A percentile compares a stretch with the other conserved stretches of the same genome.
phyloP scores from a whole-genome alignment of 2,888 invertebrate genomes.

The Thysanoteuthis rhombus region DNA sequence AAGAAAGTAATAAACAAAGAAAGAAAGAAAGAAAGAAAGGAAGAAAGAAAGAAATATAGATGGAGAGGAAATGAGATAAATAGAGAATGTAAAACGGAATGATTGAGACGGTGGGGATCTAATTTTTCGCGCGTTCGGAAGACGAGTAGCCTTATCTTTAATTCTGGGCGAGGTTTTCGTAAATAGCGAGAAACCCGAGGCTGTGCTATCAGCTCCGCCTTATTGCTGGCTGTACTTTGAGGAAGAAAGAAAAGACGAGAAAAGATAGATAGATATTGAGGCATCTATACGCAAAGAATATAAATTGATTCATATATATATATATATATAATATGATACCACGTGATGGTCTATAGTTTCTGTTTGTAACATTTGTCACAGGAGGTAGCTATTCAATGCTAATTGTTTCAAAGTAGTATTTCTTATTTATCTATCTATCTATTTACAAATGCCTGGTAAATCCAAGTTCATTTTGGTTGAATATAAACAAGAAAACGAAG shows the following conservation, averaged over 20 bases:
- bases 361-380: no score
- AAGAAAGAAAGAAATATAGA: not conserved
- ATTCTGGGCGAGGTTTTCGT: conserved; percentile 12
- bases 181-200: not conserved
- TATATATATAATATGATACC: no score
- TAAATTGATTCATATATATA: not conserved
- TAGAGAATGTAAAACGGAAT: not conserved
- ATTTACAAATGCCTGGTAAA: no score
- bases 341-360: no score
- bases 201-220: not conserved
- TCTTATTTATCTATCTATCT: no score
- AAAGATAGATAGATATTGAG: no score
- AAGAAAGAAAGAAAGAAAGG: not conserved
- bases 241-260: not conserved
- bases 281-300: not conserved
- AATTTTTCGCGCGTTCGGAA: not conserved
- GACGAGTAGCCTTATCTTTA: not conserved
- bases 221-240: not conserved
- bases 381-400: no score
- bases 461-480: no score
- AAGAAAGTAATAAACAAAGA: no score
- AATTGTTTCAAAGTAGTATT: no score
- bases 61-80: not conserved
- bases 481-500: no score
- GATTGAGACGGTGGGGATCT: not conserved